Evolutionary conservation across 2,888 invertebrate species (phyloP).

Genomic region (Nudaria mundana): DNA sequence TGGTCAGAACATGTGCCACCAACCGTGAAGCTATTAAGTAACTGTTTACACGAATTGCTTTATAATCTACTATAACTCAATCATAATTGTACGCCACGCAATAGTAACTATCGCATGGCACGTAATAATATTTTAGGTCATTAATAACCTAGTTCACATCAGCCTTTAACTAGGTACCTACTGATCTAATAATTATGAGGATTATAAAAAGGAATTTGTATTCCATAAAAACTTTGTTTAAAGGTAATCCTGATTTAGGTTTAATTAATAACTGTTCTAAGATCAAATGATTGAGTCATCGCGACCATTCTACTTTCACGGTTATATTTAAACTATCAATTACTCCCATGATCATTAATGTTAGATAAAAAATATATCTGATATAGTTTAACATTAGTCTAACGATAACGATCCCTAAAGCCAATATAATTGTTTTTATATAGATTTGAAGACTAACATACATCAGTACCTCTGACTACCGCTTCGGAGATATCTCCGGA

Average conservation of each 20-base stretch:
- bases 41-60: conserved; percentile 40
- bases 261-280: not conserved
- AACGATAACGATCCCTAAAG: no score
- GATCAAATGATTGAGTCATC: conserved; percentile 11
- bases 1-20: conserved; percentile 43
- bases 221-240: no score
- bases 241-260: no score
- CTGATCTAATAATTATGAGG: not conserved
- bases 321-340: conserved; percentile 9
- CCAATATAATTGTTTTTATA: no score
- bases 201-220: conserved; percentile 10
- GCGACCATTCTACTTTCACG: conserved; percentile 28
- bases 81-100: conserved; percentile 20
- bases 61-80: conserved; percentile 14
- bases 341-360: no score
- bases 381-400: no score
- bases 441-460: no score
- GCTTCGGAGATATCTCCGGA: no score
- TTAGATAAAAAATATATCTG: no score
- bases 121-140: conserved; percentile 8
- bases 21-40: conserved; percentile 53
- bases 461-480: no score
- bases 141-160: conserved; percentile 7
- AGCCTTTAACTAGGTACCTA: not conserved
- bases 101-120: not conserved